These are phyloP conservation scores for Echiichthys vipera DNA, from an alignment of 2,797 vertebrate genomes.

Conservation along the genomic window DNA sequence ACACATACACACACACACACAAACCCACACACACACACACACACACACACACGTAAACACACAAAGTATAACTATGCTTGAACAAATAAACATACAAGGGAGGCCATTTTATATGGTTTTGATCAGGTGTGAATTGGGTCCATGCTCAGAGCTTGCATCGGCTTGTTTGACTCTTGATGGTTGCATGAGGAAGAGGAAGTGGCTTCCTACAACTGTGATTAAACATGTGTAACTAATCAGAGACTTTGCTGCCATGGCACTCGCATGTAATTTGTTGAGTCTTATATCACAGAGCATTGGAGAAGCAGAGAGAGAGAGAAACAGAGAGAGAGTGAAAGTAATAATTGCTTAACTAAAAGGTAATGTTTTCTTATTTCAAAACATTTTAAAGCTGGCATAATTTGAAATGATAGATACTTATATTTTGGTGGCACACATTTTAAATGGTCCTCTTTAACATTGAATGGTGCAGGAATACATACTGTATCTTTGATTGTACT, in stretches of 20 bases:
- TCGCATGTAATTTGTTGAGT: conserved; percentile 94
- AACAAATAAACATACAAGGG: conserved; percentile 63
- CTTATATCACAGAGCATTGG: conserved; percentile 79
- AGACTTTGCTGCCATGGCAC: conserved; percentile 89
- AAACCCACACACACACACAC: conserved; percentile 15
- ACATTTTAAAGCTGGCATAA: not conserved
- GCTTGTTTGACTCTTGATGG: conserved; percentile 89
- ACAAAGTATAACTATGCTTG: conserved; percentile 3
- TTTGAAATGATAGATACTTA: not conserved
- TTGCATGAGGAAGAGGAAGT: conserved; percentile 91
- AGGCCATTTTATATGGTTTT: conserved; percentile 80
- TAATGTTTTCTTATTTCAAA: conserved; percentile 35
- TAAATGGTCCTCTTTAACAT: not conserved
- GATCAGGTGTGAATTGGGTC: conserved; percentile 93
- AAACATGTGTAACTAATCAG: conserved; percentile 99
- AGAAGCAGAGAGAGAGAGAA: conserved; percentile 70
- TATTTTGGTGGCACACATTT: not conserved
- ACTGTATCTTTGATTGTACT: not conserved
- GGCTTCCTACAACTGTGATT: conserved; percentile 95
- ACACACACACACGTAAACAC: conserved; percentile 6
- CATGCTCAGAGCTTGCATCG: conserved; percentile 84
- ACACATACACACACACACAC: conserved; percentile 15
- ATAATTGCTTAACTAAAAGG: conserved; percentile 20
- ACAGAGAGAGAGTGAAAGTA: conserved; percentile 13
- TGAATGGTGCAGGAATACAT: not conserved